These are phyloP conservation scores for Drosophila miranda DNA, from an alignment of 1,140 invertebrate species.

Conservation along the genomic window DNA sequence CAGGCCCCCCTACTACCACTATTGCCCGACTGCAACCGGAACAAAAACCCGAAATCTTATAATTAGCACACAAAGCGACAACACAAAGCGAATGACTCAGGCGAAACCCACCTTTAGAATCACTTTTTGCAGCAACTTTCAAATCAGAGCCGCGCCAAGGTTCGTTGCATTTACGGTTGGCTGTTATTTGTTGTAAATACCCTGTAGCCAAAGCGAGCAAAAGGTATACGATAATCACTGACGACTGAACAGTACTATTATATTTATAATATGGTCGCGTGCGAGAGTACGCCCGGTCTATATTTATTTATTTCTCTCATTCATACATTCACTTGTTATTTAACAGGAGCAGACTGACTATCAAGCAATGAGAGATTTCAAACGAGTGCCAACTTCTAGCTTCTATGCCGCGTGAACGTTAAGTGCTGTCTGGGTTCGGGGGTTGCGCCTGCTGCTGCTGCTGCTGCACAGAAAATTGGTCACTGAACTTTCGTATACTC, in stretches of 20 bases:
- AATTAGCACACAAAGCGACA: conserved; percentile 25
- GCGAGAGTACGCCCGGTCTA: too few relatives aligned
- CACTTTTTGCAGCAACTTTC: conserved; percentile 47
- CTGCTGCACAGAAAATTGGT: conserved; percentile 61
- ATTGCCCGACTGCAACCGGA: conserved; percentile 18
- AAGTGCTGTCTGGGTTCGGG: conserved; percentile 18
- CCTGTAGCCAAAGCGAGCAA: too few relatives aligned
- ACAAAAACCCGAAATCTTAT: conserved; percentile 40
- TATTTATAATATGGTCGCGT: too few relatives aligned
- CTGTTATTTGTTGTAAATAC: conserved; percentile 33
- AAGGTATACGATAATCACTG: too few relatives aligned
- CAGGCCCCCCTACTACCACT: conserved; percentile 20
- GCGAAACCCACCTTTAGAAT: conserved; percentile 47
- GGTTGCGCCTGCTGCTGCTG: conserved; percentile 34
- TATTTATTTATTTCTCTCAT: too few relatives aligned
- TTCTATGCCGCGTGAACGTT: conserved; percentile 36
- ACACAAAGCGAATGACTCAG: conserved; percentile 19
- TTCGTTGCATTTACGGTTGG: conserved; percentile 53
- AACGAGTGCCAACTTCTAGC: conserved; percentile 28
- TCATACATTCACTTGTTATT: too few relatives aligned
- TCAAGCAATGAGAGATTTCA: not conserved
- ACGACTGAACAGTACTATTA: too few relatives aligned
- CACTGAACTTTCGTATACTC: conserved; percentile 64
- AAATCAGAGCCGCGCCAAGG: conserved; percentile 55
- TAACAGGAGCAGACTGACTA: too few relatives aligned